A percentile compares a stretch with the other conserved stretches of the same genome.
Conservation (phyloP, 2,113 vertebrate genomes). For the Melanerpes formicivorus region DNA sequence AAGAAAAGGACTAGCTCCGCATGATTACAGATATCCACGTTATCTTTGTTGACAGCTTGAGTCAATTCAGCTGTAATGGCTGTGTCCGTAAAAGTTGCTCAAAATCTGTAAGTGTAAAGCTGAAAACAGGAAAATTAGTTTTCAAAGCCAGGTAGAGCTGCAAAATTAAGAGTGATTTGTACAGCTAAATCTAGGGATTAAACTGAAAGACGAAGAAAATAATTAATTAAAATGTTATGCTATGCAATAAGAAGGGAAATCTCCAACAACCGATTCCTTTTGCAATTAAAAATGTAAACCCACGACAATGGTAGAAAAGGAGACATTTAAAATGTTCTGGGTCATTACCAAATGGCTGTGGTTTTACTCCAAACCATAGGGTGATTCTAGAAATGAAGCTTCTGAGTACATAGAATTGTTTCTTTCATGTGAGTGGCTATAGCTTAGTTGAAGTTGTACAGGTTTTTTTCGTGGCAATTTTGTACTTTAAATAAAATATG, state of each 20-base stretch:
- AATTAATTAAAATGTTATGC: not conserved
- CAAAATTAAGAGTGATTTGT: conserved; percentile 5
- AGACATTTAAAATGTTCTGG: not conserved
- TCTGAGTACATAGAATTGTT: not conserved
- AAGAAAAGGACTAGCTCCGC: conserved; percentile 22
- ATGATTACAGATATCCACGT: conserved; percentile 3
- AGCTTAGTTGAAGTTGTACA: conserved; percentile 37
- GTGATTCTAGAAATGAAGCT: not conserved
- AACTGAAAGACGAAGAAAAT: not conserved
- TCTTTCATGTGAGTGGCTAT: conserved; percentile 14
- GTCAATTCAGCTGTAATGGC: conserved; percentile 61
- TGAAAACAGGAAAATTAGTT: conserved; percentile 21
- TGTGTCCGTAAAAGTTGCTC: conserved; percentile 60
- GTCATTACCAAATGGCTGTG: conserved; percentile 16
- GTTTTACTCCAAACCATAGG: conserved; percentile 20
- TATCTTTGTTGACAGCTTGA: conserved; percentile 40
- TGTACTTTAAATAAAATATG: conserved; percentile 62
- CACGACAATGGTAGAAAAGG: not conserved
- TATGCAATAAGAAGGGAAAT: conserved; percentile 40
- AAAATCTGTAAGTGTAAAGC: not conserved
- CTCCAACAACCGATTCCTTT: not conserved
- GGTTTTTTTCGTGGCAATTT: conserved; percentile 41
- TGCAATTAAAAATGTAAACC: not conserved
- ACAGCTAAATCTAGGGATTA: not conserved
- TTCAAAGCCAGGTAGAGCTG: conserved; percentile 22